Evolutionary conservation across 1,140 invertebrate species (phyloP).

Genomic region (Batillaria attramentaria): DNA sequence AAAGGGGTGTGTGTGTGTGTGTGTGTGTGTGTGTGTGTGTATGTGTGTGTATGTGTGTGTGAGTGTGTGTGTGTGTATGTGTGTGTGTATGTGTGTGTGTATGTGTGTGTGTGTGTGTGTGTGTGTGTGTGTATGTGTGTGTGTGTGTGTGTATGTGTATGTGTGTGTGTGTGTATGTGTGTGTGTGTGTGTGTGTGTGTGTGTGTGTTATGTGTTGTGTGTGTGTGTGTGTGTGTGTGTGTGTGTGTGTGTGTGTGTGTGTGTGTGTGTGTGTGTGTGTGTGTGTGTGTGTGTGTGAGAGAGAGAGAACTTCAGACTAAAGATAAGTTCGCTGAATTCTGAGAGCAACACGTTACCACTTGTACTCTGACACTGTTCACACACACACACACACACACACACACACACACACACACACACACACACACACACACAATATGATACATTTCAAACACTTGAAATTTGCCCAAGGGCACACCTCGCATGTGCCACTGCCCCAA

Average conservation of each 20-base stretch:
- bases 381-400: background rate
- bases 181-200: background rate
- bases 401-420: background rate
- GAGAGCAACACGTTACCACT: background rate
- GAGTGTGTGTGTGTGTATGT: slow-evolving; percentile 16
- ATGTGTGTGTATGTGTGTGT: slow-evolving; percentile 15
- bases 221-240: background rate
- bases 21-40: slow-evolving; percentile 16
- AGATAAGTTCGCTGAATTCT: too few species aligned
- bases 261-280: background rate
- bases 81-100: slow-evolving; percentile 7
- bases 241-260: background rate
- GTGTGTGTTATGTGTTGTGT: background rate
- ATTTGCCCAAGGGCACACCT: too few species aligned
- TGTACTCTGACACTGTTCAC: background rate
- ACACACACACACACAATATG: background rate
- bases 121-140: slow-evolving; percentile 8
- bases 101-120: background rate
- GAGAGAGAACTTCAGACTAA: too few species aligned
- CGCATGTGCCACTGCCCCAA: too few species aligned
- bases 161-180: background rate
- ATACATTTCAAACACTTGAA: too few species aligned
- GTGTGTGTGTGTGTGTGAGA: slow-evolving; percentile 14
- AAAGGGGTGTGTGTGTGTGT: background rate
- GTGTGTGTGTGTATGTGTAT: background rate